These are phyloP conservation scores for Hydrotaea cyrtoneurina DNA, from an alignment of 2,888 invertebrate species.

Conservation along the genomic window DNA sequence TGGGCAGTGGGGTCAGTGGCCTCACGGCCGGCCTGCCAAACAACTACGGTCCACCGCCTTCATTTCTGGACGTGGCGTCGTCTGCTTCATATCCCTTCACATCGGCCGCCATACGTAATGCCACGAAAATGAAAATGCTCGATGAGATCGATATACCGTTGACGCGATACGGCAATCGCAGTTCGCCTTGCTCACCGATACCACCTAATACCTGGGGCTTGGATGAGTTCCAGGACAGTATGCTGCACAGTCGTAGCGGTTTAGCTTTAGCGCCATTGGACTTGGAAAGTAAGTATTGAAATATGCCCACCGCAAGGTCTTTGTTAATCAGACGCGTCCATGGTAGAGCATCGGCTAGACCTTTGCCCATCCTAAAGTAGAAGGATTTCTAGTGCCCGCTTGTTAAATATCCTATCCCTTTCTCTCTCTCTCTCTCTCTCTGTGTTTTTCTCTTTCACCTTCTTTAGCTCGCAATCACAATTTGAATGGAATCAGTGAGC, in stretches of 20 bases:
- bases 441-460: background rate
- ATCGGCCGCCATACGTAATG: slow-evolving; percentile 85
- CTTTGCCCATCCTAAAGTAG: background rate
- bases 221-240: slow-evolving; percentile 84
- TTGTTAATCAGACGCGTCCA: background rate
- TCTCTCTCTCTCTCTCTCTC: background rate
- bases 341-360: background rate
- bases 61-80: slow-evolving; percentile 78
- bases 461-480: slow-evolving; percentile 78
- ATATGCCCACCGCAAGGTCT: too few species aligned
- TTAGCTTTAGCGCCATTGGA: slow-evolving; percentile 82
- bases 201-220: slow-evolving; percentile 84
- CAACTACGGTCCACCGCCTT: slow-evolving; percentile 76
- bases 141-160: slow-evolving; percentile 87
- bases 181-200: slow-evolving; percentile 85
- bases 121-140: slow-evolving; percentile 86
- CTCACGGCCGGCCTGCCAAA: slow-evolving; percentile 76
- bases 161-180: slow-evolving; percentile 83
- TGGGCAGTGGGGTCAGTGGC: slow-evolving; percentile 69
- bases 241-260: slow-evolving; percentile 84
- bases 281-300: slow-evolving; percentile 77
- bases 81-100: slow-evolving; percentile 82
- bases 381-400: background rate
- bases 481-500: slow-evolving; percentile 85
- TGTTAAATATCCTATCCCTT: slow-evolving; percentile 34